phyloP scores from a whole-genome alignment of 2,888 invertebrate genomes.

The Gymnosoma rotundatum region DNA sequence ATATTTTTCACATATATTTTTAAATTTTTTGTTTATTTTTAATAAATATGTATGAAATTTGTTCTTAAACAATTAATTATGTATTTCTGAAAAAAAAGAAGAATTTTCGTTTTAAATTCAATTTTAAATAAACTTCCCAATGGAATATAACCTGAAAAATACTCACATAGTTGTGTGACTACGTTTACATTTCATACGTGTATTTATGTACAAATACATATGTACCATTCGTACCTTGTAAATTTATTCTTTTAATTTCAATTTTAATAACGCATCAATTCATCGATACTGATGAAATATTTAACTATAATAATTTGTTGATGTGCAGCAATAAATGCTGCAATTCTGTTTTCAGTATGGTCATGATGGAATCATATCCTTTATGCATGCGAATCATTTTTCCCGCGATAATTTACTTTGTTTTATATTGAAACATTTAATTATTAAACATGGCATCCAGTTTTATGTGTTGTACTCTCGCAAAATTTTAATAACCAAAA shows the following conservation, averaged over 20 bases:
- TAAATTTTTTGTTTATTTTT: neutral
- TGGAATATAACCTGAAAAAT: neutral
- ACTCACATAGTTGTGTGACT: neutral
- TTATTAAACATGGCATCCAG: constrained; percentile 33
- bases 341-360: neutral
- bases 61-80: constrained; percentile 34
- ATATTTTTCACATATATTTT: neutral
- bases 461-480: neutral
- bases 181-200: neutral
- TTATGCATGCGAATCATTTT: neutral
- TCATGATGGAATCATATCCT: neutral
- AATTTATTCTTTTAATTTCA: constrained; percentile 39
- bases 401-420: neutral
- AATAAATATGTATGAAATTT: neutral
- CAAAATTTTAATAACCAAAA: constrained; percentile 13
- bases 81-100: constrained; percentile 13
- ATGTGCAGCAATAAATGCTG: constrained; percentile 25
- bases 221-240: neutral
- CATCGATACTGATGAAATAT: constrained; percentile 52
- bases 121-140: constrained; percentile 44
- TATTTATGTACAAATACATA: neutral
- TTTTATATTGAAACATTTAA: constrained; percentile 25
- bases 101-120: constrained; percentile 21
- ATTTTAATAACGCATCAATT: constrained; percentile 44
- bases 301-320: constrained; percentile 53